A percentile compares a stretch with the other conserved stretches of the same genome.
Evolutionary conservation across 2,888 invertebrate species (phyloP).

Genomic region (Eupithecia tripunctaria): DNA sequence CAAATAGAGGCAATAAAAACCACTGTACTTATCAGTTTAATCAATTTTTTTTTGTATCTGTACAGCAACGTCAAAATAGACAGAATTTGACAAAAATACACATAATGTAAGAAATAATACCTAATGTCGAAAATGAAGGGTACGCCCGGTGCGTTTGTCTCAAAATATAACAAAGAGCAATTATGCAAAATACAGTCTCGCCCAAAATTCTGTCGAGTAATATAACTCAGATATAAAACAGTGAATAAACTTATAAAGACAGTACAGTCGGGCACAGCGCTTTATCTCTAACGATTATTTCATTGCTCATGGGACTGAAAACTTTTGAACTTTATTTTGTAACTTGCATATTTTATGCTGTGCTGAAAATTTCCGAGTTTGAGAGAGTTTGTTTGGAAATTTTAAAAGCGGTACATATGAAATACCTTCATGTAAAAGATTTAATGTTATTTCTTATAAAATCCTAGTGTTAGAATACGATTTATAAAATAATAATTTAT

Average conservation of each 20-base stretch:
- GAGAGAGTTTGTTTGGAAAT: conserved; percentile 19
- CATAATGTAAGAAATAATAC: no score
- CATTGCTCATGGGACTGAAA: conserved; percentile 49
- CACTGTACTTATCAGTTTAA: no score
- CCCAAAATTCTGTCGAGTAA: conserved; percentile 33
- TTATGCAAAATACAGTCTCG: conserved; percentile 32
- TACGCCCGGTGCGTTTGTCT: no score
- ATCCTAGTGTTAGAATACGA: neutral
- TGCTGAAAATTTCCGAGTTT: conserved; percentile 22
- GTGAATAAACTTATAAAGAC: conserved; percentile 25
- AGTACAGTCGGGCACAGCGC: conserved; percentile 36
- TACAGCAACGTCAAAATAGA: no score
- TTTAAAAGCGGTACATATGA: neutral
- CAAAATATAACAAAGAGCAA: conserved; percentile 11
- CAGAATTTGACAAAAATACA: no score
- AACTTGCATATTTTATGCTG: conserved; percentile 21
- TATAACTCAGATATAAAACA: conserved; percentile 44
- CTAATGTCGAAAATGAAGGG: no score
- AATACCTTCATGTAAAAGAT: neutral
- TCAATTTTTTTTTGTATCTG: no score
- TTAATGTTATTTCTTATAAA: neutral
- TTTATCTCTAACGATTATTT: conserved; percentile 60
- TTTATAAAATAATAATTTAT: neutral
- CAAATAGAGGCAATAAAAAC: no score
- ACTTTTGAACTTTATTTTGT: conserved; percentile 38